Evolutionary conservation across 2,797 vertebrate genomes (phyloP), one percentile per base, ranked within the genome.

Genomic region (Scyliorhinus canicula): DNA sequence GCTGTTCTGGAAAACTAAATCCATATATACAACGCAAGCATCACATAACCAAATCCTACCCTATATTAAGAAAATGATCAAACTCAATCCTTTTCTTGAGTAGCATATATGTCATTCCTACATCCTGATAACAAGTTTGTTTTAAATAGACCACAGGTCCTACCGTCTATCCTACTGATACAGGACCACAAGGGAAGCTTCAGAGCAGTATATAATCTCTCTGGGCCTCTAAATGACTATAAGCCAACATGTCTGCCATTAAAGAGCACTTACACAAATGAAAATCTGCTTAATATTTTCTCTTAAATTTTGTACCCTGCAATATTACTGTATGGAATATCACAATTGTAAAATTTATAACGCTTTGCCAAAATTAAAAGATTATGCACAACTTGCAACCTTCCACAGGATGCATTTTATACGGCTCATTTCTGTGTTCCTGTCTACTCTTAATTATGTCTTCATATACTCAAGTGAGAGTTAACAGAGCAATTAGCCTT

Each of bases 401-500:
- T 94, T 74, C 47, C 5, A 52, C 44, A 47, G 93, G 74, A 35
- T 52, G 67, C 67, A 94, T 94, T 94, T 71, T 52, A 50, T n/a
- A 50, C 28, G 47, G 44, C 50, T 67, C 65, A 93, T 44, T 93
- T 50, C 65, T 74, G 93, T 94, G 67, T 35, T 52, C 67, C 55
- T 19, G 93, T 26, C 93, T 93, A 50, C 65, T 88, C 52, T 93
- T 94, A 94, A 94, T 94, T 94, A 94, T 94, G 93, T 95, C 0
- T 96, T 96, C 95, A 95, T 88, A 95, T 96, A 90, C 95, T 94
- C 52, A 0, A 95, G 95, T 9, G 19, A 77, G 6, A 95, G 95
- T 69, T 95, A 95, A 95, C 95, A 1, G 95, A 14, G 95, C 96
- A 95, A 96, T 96, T 95, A 96, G 96, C 96, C 96, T 96, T 93